Base-by-base conservation (phyloP, 2,113 vertebrate species). In the Rhabdomys dilectus region DNA sequence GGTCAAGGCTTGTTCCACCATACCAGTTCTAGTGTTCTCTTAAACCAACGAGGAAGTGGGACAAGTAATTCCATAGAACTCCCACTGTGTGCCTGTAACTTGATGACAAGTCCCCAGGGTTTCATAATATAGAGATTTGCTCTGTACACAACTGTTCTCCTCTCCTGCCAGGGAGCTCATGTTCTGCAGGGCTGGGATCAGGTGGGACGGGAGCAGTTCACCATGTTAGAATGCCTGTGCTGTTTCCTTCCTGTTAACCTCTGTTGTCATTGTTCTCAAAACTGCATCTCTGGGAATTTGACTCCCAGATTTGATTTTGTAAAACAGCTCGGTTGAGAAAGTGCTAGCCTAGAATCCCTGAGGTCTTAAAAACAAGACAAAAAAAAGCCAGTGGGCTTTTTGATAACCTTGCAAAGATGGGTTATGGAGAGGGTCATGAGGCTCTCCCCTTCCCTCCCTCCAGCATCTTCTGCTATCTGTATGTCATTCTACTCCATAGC, bases 201-300 rank as follows among this genome's bases (percentile, higher is more conserved):
- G 36, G 56, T 16, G 12, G 53, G 56, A 7, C 56, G 26, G 56
- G 34, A 21, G 36, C 15, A n/a, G 22, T n/a, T 58, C 11, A 6
- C 51, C 53, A n/a, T 26, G 5, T 39, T 39, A 39, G 36, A 15
- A 16, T 58, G 34, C n/a, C 19, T 4, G 21, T 11, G 16, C 11
- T 58, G 16, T 60, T 60, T 39, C 8, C 60, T 13, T 87, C 16
- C 36, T 64, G 21, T 68, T 86, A 53, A 80, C 7, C 51, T 81
- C 36, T 82, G 7, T 64, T 64, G 82, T 85, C 39, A 31, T 92
- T 51, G 76, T 82, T 93, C 88, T 94, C 29, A 88, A 60, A 72
- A 58, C 66, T 85, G 62, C 31, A 70, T 88, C 94, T 72, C 53
- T 88, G 70, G 68, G 42, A 88, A 51, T 88, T 88, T 78, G 45